Base-by-base conservation (phyloP, 1,140 invertebrate genomes). In the Dendrolimus kikuchii region DNA sequence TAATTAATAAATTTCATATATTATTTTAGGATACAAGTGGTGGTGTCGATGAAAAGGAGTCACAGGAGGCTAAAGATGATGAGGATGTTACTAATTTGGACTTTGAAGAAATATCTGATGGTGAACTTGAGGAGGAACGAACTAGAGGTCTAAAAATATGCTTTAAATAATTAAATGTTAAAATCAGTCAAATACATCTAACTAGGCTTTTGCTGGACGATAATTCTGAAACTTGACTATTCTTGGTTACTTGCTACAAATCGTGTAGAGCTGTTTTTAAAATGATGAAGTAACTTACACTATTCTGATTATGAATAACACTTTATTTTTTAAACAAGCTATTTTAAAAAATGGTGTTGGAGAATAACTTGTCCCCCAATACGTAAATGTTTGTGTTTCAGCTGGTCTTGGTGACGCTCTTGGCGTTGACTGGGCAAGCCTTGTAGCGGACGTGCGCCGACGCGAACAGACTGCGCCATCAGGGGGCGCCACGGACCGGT, bases 401-500 rank as follows among this genome's bases (percentile, higher is more conserved):
- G 81, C 91, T 83, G 95, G 94, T 53, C 90, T 96, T 53, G 94
- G 95, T 8, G 95, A 96, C 85, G 94, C 95, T 9, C 77, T 97
- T 7, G 95, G 95, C n/a, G 95, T 97, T 2, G 95, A 97, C 80
- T 97, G 95, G 95, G 93, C 95, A 38, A 95, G 95, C 79, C 84
- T 97, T 7, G 92, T 96, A 0, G 92, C 92, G 2, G 94, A 95
- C 80, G 92, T 92, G 7, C 90, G 90, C 39, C 89, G 91, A 5
- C 89, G 90, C 5, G 88, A 89, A 52, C 81, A 88, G 57, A 65
- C 76, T 4, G 64, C 88, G 9, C 89, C 90, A 2, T 87, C 87
- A 9, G 88, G 88, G 10, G 89, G 89, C 39, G 92, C 91, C 4
- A 91, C 94, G 55, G 88, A 92, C 49, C 89, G 92, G n/a, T 96